Base-by-base conservation (phyloP, 1,140 invertebrate species). In the Calephelis virginiensis region DNA sequence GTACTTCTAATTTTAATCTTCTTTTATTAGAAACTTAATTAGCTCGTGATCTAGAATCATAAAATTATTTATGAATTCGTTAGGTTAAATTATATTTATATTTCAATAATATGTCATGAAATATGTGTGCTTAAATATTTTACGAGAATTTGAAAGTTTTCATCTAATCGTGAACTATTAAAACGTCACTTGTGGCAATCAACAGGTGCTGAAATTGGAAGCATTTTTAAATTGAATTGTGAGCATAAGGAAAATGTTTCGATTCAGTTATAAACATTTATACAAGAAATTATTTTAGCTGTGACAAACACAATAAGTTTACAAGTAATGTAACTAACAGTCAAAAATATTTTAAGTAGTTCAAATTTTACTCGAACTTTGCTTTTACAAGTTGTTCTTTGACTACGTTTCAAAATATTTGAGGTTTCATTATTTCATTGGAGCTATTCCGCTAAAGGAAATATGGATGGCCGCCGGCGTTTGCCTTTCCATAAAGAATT, bases 351-450 rank as follows among this genome's bases (percentile, higher is more conserved):
- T 64, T 64, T 64, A 64, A 53, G 49, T 43, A 56, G 63, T 50
- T 56, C 48, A 56, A 64, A 64, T 56, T 64, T 64, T 43, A 37
- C 49, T 43, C 62, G 63, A 71, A 59, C 61, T 50, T 66, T 62
- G 66, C 62, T 65, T 56, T 53, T 53, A 53, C 63, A 40, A 64
- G 50, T 68, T 63, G 50, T 65, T 68, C 66, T 67, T 68, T 71
- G 63, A 64, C 47, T 62, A 64, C 38, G 56, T 70, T 71, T 62
- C 59, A 65, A 67, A 67, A 71, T 68, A 63, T 68, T 71, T 65
- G 40, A 67, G 62, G 59, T 63, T 71, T 71, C 49, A 59, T 65
- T 71, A 65, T 68, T 48, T 67, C 64, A 50, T 68, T 71, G 67
- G 37, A 66, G 47, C 64, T 66, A 48, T 50, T 64, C 14, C 14